A percentile compares a stretch with the other conserved stretches of the same genome.
phyloP scores from a whole-genome alignment of 1,140 invertebrate genomes.

The Microvelia longipes region DNA sequence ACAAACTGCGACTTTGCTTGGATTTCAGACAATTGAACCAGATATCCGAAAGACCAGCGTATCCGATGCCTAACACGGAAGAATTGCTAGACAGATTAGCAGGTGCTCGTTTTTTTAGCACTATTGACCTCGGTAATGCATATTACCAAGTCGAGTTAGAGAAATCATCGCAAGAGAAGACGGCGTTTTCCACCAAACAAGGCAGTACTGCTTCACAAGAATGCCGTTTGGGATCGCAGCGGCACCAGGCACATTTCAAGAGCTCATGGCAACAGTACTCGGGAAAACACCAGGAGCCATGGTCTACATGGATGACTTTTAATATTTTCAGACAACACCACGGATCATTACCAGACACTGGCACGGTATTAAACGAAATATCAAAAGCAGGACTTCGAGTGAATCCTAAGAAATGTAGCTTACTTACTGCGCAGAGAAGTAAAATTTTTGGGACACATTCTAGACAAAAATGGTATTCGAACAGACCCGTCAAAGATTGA shows the following conservation, averaged over 20 bases:
- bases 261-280: background rate
- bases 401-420: background rate
- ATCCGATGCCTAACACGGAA: background rate
- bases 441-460: background rate
- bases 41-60: background rate
- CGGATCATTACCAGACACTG: no score
- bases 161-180: background rate
- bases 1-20: background rate
- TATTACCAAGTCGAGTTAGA: background rate
- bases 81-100: background rate
- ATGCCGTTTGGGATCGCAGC: background rate
- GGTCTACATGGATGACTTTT: no score
- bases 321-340: no score
- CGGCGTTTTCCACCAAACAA: background rate
- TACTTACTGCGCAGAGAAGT: background rate
- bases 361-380: background rate
- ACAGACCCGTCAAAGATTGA: background rate
- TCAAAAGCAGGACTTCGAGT: background rate
- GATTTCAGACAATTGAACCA: background rate
- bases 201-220: background rate
- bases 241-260: background rate
- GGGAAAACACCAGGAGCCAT: background rate
- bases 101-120: background rate
- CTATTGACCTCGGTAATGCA: background rate
- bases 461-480: background rate